Base-by-base conservation (phyloP, 2,888 invertebrate species). In the Opisthograptis luteolata region DNA sequence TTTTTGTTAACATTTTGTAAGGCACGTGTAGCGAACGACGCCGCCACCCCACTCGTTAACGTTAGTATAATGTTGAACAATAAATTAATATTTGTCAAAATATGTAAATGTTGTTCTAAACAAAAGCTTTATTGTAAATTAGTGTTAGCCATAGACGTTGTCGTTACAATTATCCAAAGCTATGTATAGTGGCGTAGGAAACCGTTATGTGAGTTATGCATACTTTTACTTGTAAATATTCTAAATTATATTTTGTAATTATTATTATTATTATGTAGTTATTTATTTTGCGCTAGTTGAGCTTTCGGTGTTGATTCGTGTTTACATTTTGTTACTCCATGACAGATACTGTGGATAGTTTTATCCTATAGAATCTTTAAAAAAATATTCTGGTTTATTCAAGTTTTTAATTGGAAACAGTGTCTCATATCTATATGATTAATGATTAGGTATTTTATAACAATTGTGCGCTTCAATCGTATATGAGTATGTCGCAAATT, bases 121-220 rank as follows among this genome's bases (percentile, higher is more conserved):
- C 59, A 53, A 75, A 88, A 87, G 88, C 88, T 88, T 89, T 88
- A 88, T 87, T 87, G 81, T 87, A 87, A 83, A 79, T 81, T 88
- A 87, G 87, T 82, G 65, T 80, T 87, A 87, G 81, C 70, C 72
- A 69, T 84, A 84, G 80, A 73, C 68, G 72, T 81, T 84, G 76
- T 83, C 68, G 80, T 84, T 84, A 77, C 75, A 77, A 79, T 79
- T 76, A 84, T 87, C 87, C 89, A 87, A 89, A 88, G 89, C 81
- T 83, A 79, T 79, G 66, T 79, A 75, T 83, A 84, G 84, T 75
- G 72, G 72, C 76, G 76, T 87, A 86, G 81, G 66, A 66, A 68
- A 75, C 77, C 80, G 79, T 79, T 81, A 74, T 69, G 73, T 73
- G 64, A 64, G 70, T 64, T 77, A 76, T 73, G 64, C 72, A 68